Evolutionary conservation across 1,140 invertebrate species (phyloP).

Genomic region (Hyposmocoma kahamanoa): DNA sequence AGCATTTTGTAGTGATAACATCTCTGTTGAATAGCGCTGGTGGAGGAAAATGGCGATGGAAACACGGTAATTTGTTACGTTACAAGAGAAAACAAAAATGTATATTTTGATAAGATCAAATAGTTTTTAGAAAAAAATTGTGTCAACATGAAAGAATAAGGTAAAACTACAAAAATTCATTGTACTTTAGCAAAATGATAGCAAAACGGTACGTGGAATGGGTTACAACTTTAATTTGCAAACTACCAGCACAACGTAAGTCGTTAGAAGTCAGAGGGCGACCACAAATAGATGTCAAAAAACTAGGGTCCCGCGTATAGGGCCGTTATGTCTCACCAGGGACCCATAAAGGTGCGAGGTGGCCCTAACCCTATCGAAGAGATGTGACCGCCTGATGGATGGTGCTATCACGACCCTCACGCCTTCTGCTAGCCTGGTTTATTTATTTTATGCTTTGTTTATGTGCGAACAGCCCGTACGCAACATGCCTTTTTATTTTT

Average conservation of each 20-base stretch:
- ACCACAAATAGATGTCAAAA: conserved; percentile 72
- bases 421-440: conserved; percentile 50
- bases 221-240: too few species aligned
- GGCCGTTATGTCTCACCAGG: conserved; percentile 59
- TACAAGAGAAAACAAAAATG: too few species aligned
- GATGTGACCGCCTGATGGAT: conserved; percentile 63
- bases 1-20: too few species aligned
- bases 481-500: conserved; percentile 15
- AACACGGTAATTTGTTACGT: too few species aligned
- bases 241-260: conserved; percentile 21
- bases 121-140: too few species aligned
- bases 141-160: too few species aligned
- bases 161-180: too few species aligned
- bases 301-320: conserved; percentile 52
- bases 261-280: conserved; percentile 54
- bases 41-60: too few species aligned
- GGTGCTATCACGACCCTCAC: conserved; percentile 53
- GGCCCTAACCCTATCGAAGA: conserved; percentile 69
- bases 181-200: too few species aligned
- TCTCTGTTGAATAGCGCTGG: too few species aligned
- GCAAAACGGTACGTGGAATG: too few species aligned
- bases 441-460: conserved; percentile 61
- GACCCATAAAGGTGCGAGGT: conserved; percentile 68
- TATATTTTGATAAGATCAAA: too few species aligned
- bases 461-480: conserved; percentile 41